Evolutionary conservation across 2,113 vertebrate genomes (phyloP).

Genomic region (Beaufortia kweichowensis): DNA sequence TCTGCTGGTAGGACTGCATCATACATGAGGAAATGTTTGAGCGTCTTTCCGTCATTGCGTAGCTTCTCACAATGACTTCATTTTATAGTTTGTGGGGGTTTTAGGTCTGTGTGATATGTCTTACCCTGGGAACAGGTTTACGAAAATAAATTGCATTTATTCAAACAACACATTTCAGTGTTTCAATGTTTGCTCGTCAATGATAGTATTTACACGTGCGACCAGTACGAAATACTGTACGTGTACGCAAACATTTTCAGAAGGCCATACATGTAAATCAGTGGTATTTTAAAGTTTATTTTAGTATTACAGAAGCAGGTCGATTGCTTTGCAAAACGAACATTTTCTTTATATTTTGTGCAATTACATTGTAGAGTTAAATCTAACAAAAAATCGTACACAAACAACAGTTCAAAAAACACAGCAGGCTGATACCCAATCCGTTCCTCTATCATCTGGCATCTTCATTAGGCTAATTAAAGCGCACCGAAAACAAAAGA

Average conservation of each 20-base stretch:
- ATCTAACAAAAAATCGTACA: not conserved
- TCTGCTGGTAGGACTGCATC: constrained; percentile 55
- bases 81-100: not conserved
- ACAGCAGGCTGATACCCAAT: not conserved
- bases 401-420: not conserved
- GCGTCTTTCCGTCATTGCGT: not conserved
- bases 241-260: too few species aligned
- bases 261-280: too few species aligned
- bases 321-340: too few species aligned
- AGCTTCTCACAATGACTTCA: not conserved
- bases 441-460: not conserved
- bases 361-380: too few species aligned
- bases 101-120: not conserved
- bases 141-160: not conserved
- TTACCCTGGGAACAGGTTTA: not conserved
- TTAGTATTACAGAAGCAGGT: too few species aligned
- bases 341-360: too few species aligned
- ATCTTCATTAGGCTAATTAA: constrained; percentile 38
- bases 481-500: not conserved
- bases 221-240: too few species aligned
- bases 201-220: not conserved
- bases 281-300: too few species aligned
- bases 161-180: not conserved
- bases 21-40: constrained; percentile 24
- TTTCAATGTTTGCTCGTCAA: not conserved